phyloP scores from a whole-genome alignment of 1,140 invertebrate genomes.

The Drosophila aff. region DNA sequence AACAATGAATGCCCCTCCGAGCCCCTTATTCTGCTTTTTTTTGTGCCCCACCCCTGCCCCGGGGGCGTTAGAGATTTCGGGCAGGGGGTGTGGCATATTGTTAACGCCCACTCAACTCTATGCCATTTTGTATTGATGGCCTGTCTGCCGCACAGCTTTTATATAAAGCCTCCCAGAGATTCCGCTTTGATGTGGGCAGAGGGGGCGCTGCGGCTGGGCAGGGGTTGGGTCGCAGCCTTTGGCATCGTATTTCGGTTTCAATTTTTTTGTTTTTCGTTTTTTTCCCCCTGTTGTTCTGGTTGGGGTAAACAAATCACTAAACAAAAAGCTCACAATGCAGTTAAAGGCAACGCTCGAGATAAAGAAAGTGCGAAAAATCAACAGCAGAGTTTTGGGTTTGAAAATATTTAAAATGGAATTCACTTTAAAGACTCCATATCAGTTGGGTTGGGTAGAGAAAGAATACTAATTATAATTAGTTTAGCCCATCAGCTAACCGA shows the following conservation, averaged over 20 bases:
- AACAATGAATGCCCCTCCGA: slow-evolving; percentile 59
- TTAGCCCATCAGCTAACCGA: too few species aligned
- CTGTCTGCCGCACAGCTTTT: slow-evolving; percentile 82
- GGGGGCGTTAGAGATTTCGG: slow-evolving; percentile 14
- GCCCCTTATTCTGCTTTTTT: background rate
- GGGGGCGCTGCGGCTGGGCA: background rate
- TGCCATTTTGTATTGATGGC: slow-evolving; percentile 83
- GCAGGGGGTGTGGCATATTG: slow-evolving; percentile 60
- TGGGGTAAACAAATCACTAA: slow-evolving; percentile 76
- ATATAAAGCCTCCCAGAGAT: slow-evolving; percentile 78
- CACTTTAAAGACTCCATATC: background rate
- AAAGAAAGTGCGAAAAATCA: slow-evolving; percentile 49
- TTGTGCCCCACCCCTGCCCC: background rate
- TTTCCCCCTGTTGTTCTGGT: slow-evolving; percentile 21
- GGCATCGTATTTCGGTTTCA: slow-evolving; percentile 74
- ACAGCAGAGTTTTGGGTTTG: slow-evolving; percentile 21
- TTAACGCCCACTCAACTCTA: slow-evolving; percentile 83
- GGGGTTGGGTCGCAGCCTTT: slow-evolving; percentile 68
- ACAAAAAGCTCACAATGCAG: slow-evolving; percentile 79
- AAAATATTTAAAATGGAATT: slow-evolving; percentile 2
- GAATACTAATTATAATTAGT: too few species aligned
- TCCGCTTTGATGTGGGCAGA: slow-evolving; percentile 45
- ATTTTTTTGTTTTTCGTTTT: slow-evolving; percentile 45
- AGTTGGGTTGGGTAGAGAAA: background rate
- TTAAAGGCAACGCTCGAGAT: slow-evolving; percentile 59